These are phyloP conservation scores for Peromyscus nudipes DNA, from an alignment of 2,797 vertebrate species.

Conservation along the genomic window DNA sequence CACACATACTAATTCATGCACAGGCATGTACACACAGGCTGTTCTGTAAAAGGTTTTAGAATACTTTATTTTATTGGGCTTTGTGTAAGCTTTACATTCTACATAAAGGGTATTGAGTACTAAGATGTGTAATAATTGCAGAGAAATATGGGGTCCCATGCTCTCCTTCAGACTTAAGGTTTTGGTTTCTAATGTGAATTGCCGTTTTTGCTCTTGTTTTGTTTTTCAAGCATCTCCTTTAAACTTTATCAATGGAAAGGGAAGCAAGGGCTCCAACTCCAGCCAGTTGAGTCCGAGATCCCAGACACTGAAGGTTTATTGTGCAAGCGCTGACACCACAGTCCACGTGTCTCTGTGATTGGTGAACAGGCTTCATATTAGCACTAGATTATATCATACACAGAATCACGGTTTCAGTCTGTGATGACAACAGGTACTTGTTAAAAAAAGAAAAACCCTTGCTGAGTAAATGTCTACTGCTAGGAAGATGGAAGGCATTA, in stretches of 20 bases:
- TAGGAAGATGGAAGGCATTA: neutral
- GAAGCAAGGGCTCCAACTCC: neutral
- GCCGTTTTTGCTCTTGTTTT: neutral
- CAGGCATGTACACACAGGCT: no score
- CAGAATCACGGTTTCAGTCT: neutral
- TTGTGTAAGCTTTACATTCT: neutral
- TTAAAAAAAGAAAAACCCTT: neutral
- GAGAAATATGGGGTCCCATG: neutral
- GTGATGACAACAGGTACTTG: neutral
- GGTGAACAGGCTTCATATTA: neutral
- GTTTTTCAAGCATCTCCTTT: slow-evolving; percentile 51
- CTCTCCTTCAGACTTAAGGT: neutral
- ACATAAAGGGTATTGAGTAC: neutral
- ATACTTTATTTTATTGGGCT: neutral
- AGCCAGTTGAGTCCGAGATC: slow-evolving; percentile 85
- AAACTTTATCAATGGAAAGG: neutral
- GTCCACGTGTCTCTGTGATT: neutral
- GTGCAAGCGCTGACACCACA: slow-evolving; percentile 79
- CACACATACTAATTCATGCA: neutral
- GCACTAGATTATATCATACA: accelerated
- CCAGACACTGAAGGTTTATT: slow-evolving; percentile 86
- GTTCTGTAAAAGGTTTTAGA: neutral
- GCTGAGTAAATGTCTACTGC: slow-evolving; percentile 60
- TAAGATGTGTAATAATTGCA: neutral
- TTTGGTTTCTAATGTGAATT: neutral